phyloP scores from a whole-genome alignment of 1,140 invertebrate species.

The Prorops nasuta region DNA sequence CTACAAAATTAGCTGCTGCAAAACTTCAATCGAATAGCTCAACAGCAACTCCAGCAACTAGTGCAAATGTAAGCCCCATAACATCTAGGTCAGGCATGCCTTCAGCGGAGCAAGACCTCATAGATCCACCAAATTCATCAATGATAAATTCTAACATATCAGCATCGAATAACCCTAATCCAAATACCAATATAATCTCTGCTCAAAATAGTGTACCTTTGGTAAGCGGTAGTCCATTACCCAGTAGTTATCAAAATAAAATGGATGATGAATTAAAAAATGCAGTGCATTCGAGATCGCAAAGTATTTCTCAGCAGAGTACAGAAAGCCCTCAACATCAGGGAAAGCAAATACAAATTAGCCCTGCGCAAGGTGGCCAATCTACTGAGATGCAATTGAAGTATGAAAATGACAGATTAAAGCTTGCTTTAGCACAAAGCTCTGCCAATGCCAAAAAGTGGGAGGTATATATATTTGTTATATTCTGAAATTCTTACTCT shows the following conservation, averaged over 20 bases:
- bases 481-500: not conserved
- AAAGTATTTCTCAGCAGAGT: conserved; percentile 52
- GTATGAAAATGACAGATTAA: conserved; percentile 95
- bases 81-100: conserved; percentile 64
- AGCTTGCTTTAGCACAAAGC: conserved; percentile 92
- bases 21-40: conserved; percentile 72
- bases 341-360: conserved; percentile 41
- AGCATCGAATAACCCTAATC: conserved; percentile 51
- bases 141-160: conserved; percentile 55
- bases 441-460: conserved; percentile 97
- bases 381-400: conserved; percentile 84
- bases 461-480: conserved; percentile 62
- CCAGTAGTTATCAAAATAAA: conserved; percentile 46
- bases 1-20: conserved; percentile 71
- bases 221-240: conserved; percentile 53
- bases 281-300: conserved; percentile 51
- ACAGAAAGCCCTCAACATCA: conserved; percentile 55
- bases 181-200: conserved; percentile 51
- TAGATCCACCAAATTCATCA: conserved; percentile 56
- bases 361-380: conserved; percentile 37
- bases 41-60: conserved; percentile 77
- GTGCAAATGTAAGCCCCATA: conserved; percentile 82
- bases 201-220: conserved; percentile 53
- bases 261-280: conserved; percentile 51
- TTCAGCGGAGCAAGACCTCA: conserved; percentile 52